Conservation (phyloP, 2,888 invertebrate species). For the Rhaphigaster nebulosa region DNA sequence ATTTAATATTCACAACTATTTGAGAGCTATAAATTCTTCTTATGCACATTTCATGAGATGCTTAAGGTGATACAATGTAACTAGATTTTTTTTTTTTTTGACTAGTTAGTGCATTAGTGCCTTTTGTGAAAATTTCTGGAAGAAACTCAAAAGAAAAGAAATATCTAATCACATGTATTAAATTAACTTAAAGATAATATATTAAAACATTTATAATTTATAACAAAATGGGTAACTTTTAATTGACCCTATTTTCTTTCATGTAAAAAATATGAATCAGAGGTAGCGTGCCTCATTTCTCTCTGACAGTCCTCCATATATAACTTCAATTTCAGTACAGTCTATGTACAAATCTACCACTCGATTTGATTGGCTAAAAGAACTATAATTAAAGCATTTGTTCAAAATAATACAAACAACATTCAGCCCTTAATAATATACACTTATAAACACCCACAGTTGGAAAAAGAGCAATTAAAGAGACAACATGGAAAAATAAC, state of each 20-base stretch:
- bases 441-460: constrained; percentile 49
- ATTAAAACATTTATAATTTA: constrained; percentile 57
- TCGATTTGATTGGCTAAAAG: constrained; percentile 27
- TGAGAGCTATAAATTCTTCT: constrained; percentile 45
- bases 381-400: constrained; percentile 51
- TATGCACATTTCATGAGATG: constrained; percentile 55
- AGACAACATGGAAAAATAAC: constrained; percentile 11
- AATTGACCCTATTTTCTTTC: constrained; percentile 62
- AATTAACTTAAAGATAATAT: constrained; percentile 51
- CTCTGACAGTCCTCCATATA: constrained; percentile 26
- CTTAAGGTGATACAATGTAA: constrained; percentile 54
- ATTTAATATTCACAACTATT: constrained; percentile 53
- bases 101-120: constrained; percentile 58
- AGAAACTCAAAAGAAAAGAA: constrained; percentile 48
- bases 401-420: constrained; percentile 54
- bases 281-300: constrained; percentile 45
- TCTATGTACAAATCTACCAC: constrained; percentile 52
- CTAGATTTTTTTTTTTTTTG: constrained; percentile 48
- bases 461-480: constrained; percentile 28
- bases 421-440: constrained; percentile 42
- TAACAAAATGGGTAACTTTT: constrained; percentile 62
- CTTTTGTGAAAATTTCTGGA: constrained; percentile 56
- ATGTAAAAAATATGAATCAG: constrained; percentile 58
- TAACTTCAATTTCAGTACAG: constrained; percentile 54
- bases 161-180: constrained; percentile 36